These are phyloP conservation scores for Heterocephalus glaber DNA, from an alignment of 2,113 vertebrate species.

Conservation along the genomic window DNA sequence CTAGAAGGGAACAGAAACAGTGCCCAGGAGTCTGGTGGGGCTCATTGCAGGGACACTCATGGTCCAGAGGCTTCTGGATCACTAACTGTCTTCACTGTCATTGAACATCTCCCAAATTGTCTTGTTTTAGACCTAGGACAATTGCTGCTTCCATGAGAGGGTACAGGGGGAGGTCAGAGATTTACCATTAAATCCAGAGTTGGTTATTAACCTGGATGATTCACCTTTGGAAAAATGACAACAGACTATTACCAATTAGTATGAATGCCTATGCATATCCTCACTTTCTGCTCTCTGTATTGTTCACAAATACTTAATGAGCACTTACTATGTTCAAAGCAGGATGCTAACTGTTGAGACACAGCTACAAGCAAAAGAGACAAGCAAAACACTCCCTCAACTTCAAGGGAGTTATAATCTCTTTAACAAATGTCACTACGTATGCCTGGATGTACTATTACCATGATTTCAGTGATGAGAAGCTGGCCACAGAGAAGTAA, in stretches of 20 bases:
- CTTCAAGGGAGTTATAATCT: not conserved
- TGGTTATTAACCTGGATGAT: not conserved
- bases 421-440: not conserved
- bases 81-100: not conserved
- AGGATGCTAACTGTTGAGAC: not conserved
- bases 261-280: not conserved
- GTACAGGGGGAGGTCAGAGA: not conserved
- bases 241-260: not conserved
- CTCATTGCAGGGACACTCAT: not conserved
- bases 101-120: not conserved
- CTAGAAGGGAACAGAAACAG: not conserved
- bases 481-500: not conserved
- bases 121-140: not conserved
- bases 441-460: not conserved
- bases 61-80: not conserved
- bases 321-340: not conserved
- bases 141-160: not conserved
- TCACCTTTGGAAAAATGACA: not conserved
- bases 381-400: too few relatives aligned
- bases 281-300: not conserved
- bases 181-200: not conserved
- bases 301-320: not conserved
- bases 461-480: not conserved
- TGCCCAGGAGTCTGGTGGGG: not conserved
- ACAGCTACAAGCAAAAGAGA: not conserved